A percentile compares a stretch with the other conserved stretches of the same genome.
phyloP scores from a whole-genome alignment of 1,140 invertebrate genomes.

The Pseudoatta argentina region DNA sequence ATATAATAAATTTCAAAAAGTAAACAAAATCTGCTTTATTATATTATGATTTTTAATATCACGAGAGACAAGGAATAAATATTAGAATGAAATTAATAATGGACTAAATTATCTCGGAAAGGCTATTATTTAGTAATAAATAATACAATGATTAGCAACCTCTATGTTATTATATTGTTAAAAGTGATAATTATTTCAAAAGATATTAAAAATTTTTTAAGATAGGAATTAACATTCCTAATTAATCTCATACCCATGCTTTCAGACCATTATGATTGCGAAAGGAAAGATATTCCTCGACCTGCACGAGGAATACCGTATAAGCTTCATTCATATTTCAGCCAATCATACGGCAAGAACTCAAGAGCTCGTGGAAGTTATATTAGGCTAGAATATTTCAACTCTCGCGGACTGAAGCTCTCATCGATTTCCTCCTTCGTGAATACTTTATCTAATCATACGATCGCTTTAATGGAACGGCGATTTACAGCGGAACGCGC shows the following conservation, averaged over 20 bases:
- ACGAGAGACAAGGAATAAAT: not conserved
- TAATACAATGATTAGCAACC: not conserved
- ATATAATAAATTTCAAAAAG: not conserved
- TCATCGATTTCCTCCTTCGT: conserved; percentile 43
- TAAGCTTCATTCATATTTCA: conserved; percentile 31
- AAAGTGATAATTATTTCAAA: not conserved
- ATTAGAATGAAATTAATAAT: not conserved
- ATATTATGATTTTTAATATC: not conserved
- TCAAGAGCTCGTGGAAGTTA: not conserved
- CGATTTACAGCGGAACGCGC: conserved; percentile 3
- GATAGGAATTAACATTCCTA: conserved; percentile 10
- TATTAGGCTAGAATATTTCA: conserved; percentile 48
- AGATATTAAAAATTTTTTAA: conserved; percentile 7
- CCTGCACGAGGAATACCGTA: not conserved
- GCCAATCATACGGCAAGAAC: conserved; percentile 25
- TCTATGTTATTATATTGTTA: not conserved
- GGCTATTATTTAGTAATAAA: not conserved
- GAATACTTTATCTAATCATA: conserved; percentile 48
- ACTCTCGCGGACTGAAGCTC: conserved; percentile 27
- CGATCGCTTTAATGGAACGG: conserved; percentile 33
- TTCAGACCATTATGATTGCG: not conserved
- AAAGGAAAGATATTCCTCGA: not conserved
- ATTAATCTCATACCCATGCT: conserved; percentile 15
- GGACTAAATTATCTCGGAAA: not conserved
- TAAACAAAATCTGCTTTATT: not conserved